A percentile compares a stretch with the other conserved stretches of the same genome.
Conservation (phyloP, 92 coral and sea anemone species). For the Galaxea fascicularis region DNA sequence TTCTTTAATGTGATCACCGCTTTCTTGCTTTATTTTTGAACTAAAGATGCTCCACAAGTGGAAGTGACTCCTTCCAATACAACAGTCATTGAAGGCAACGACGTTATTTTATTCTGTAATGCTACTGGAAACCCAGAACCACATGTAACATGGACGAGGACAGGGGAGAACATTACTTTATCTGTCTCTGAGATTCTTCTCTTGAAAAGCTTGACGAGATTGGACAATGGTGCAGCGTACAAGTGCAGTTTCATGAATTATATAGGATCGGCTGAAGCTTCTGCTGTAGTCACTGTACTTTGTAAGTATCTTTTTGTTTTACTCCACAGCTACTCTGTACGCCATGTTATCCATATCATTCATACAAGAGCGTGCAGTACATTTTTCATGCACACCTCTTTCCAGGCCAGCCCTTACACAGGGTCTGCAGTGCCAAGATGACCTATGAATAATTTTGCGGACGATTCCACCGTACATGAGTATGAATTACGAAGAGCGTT, state of each 20-base stretch:
- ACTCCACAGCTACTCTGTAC: neutral
- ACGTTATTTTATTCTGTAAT: neutral
- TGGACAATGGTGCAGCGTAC: neutral
- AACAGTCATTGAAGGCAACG: constrained; percentile 4
- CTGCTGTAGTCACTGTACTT: constrained; percentile 1
- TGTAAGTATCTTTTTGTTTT: neutral
- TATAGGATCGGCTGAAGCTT: constrained; percentile 17
- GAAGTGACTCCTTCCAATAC: neutral
- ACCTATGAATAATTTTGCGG: no score
- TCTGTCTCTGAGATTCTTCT: neutral
- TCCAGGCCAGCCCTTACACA: no score
- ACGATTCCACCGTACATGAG: no score
- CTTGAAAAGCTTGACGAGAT: neutral
- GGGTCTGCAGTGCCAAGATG: no score
- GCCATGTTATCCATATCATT: no score
- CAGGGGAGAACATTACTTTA: neutral
- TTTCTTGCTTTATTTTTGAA: neutral
- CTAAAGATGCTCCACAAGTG: neutral
- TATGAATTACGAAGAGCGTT: no score
- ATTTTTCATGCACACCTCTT: no score
- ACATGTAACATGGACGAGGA: constrained; percentile 9
- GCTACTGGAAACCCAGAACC: constrained; percentile 22
- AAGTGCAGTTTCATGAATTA: neutral
- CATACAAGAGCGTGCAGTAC: no score
- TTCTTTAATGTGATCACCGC: neutral